These are phyloP conservation scores for Muscina levida DNA, from an alignment of 2,888 invertebrate genomes.

Conservation along the genomic window DNA sequence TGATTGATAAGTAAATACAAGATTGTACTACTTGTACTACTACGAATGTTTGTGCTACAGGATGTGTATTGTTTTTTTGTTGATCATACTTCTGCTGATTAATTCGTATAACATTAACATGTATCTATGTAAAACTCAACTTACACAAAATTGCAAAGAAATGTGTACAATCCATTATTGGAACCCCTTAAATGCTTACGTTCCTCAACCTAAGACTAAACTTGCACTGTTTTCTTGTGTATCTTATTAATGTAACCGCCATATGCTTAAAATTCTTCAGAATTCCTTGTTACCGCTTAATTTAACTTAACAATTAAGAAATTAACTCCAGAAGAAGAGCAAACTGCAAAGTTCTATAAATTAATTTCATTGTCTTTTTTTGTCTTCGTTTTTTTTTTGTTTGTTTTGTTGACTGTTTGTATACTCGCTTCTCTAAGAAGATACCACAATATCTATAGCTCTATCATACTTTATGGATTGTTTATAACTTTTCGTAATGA, in stretches of 20 bases:
- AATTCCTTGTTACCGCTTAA: conserved; percentile 60
- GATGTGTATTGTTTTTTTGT: too few species aligned
- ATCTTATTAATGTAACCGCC: neutral
- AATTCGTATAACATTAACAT: too few species aligned
- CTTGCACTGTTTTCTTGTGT: neutral
- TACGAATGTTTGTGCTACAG: too few species aligned
- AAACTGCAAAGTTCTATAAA: conserved; percentile 47
- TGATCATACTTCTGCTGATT: too few species aligned
- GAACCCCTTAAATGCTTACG: too few species aligned
- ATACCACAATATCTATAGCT: conserved; percentile 18
- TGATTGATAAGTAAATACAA: too few species aligned
- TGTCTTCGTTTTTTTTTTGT: conserved; percentile 45
- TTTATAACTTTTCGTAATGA: conserved; percentile 36
- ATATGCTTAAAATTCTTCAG: conserved; percentile 45
- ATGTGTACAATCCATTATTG: too few species aligned
- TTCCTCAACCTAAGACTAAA: too few species aligned
- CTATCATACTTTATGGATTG: conserved; percentile 41
- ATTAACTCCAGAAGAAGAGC: conserved; percentile 49
- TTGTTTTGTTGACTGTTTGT: neutral
- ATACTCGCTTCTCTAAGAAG: too few species aligned
- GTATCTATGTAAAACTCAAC: too few species aligned
- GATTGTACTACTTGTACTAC: too few species aligned
- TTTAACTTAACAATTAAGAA: conserved; percentile 66
- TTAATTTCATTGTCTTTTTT: conserved; percentile 64
- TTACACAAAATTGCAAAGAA: too few species aligned